Evolutionary conservation across 2,888 invertebrate species (phyloP), one percentile per base, ranked within the genome.

Genomic region (Melanostoma mellinum): DNA sequence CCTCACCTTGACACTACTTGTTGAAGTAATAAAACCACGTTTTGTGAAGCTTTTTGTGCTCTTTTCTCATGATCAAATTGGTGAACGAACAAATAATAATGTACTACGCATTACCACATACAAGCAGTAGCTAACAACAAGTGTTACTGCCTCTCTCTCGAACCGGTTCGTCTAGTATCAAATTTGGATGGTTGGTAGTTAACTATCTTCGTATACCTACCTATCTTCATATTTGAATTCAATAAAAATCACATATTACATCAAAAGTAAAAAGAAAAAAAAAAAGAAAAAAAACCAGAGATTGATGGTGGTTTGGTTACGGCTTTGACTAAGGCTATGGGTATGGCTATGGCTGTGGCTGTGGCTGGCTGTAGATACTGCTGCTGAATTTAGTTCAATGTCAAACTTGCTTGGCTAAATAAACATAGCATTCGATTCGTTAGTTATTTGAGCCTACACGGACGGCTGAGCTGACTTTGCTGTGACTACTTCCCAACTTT

Each of bases 331-430:
- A 52, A 35, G 6, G n/a, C 35, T 33, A 20, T 63, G 35, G 35
- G 38, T 63, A 10, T 63, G 6, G 42, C 42, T 42, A 6, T 60
- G 10, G 44, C 10, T 42, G 33, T 60, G 44, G 42, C 32, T 32
- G 6, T 40, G 38, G 32, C 40, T 30, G 4, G 50, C 33, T 46
- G 9, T 5, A 69, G 56, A 63, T 69, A 33, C 46, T 74, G 61
- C 68, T 63, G 77, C n/a, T 77, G 77, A 74, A 84, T 84, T 79
- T 84, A 75, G 84, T 84, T 84, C 84, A 84, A 84, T 84, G 84
- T 84, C 84, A 84, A 61, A 84, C 69, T 60, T 40, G 74, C 69
- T 84, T 71, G 65, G 65, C 69, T 78, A 60, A 48, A 69, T 32
- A 58, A 65, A 52, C 46, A 40, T 6, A 42, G 44, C 32, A 74